Percentiles rank a stretch among this genome's conserved stretches.
Evolutionary conservation across 2,888 invertebrate species (phyloP).

Genomic region (Acholoe squamosa): DNA sequence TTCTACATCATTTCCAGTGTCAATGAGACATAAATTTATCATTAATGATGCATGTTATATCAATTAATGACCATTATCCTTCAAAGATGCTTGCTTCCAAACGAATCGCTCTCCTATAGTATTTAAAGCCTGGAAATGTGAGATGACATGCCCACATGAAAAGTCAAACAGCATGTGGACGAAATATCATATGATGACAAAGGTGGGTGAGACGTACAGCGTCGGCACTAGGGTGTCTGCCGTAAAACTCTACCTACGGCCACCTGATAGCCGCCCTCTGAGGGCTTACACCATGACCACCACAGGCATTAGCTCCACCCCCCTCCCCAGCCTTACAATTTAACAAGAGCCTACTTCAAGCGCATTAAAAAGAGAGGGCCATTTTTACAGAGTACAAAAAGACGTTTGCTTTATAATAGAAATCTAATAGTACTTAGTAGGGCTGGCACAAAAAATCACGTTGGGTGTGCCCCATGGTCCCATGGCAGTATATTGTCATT

Average conservation of each 20-base stretch:
- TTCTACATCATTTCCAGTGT: too few species aligned
- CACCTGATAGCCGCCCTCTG: background rate
- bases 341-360: constrained; percentile 28
- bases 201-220: background rate
- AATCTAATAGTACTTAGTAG: constrained; percentile 6
- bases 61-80: too few species aligned
- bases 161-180: constrained; percentile 29
- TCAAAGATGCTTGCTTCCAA: too few species aligned
- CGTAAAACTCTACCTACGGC: background rate
- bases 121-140: too few species aligned
- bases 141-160: background rate
- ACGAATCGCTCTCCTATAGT: too few species aligned
- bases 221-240: background rate
- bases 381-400: background rate
- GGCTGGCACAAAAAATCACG: background rate
- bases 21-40: too few species aligned
- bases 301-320: background rate
- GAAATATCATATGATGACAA: background rate
- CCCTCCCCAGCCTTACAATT: background rate
- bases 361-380: constrained; percentile 21
- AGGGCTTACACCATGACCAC: background rate
- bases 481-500: constrained; percentile 19
- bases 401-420: background rate
- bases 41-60: too few species aligned
- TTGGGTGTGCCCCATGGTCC: background rate